phyloP scores from a whole-genome alignment of 2,797 vertebrate species.

The Phalloptychus januarius region DNA sequence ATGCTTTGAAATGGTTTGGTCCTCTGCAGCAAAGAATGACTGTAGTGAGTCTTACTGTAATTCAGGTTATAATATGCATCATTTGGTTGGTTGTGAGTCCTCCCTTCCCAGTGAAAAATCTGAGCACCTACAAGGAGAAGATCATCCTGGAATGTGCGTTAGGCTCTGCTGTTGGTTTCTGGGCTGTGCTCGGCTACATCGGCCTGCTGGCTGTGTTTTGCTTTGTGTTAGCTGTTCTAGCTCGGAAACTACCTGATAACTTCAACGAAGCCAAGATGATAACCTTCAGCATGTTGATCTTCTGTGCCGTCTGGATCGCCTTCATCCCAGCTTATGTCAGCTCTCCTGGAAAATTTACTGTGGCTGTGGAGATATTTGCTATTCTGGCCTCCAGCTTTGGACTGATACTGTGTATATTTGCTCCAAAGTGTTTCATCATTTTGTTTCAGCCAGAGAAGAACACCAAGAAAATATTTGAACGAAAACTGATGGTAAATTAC shows the following conservation, averaged over 20 bases:
- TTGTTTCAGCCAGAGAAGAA: neutral
- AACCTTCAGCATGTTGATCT: neutral
- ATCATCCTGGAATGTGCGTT: too few species aligned
- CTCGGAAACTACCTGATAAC: neutral
- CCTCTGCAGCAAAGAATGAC: too few species aligned
- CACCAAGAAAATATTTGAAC: neutral
- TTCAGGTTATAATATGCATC: too few species aligned
- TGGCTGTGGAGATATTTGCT: conserved; percentile 1
- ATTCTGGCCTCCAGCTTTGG: conserved; percentile 2
- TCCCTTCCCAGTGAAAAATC: too few species aligned
- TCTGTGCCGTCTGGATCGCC: neutral
- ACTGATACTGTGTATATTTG: conserved; percentile 6
- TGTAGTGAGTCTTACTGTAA: too few species aligned
- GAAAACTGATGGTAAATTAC: neutral
- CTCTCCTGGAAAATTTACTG: neutral
- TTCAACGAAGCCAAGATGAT: neutral
- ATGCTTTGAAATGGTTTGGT: too few species aligned
- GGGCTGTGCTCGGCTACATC: too few species aligned
- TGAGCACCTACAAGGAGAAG: too few species aligned
- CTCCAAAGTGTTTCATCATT: conserved; percentile 38
- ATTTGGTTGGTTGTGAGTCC: too few species aligned
- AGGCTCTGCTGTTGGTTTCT: too few species aligned
- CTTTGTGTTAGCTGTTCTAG: too few species aligned
- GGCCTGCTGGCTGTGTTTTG: too few species aligned
- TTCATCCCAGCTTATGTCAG: neutral